Percentiles rank a stretch among this genome's conserved stretches.
These are phyloP conservation scores for Elanus axillaris DNA, from an alignment of 2,113 vertebrate species.

Conservation along the genomic window DNA sequence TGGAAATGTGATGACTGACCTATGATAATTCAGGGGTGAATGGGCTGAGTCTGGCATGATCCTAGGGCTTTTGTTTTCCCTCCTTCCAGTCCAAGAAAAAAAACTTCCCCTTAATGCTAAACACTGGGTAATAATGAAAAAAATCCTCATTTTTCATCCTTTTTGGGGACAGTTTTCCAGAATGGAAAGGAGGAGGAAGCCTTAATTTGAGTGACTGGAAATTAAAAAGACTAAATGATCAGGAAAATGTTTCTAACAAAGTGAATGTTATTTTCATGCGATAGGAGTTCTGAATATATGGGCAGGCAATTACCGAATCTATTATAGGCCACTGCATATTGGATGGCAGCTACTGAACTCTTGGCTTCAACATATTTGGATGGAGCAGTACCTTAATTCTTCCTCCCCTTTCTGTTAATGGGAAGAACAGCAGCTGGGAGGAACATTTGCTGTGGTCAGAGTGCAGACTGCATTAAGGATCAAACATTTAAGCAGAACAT, in stretches of 20 bases:
- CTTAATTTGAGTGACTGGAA: neutral
- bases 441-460: constrained; percentile 65
- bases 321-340: neutral
- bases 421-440: constrained; percentile 62
- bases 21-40: neutral
- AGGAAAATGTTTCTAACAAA: neutral
- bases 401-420: constrained; percentile 40
- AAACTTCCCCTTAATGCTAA: neutral
- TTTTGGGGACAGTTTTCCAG: neutral
- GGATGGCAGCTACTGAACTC: neutral
- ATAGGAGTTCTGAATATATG: neutral
- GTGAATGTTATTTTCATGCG: neutral
- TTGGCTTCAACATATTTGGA: constrained; percentile 1
- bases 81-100: neutral
- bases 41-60: neutral
- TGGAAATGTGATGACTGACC: neutral
- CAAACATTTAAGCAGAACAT: constrained; percentile 63
- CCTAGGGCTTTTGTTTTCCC: neutral
- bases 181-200: neutral
- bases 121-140: neutral
- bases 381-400: constrained; percentile 39
- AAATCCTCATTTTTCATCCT: neutral
- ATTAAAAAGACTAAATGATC: neutral
- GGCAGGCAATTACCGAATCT: neutral
- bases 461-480: constrained; percentile 46